Conservation (phyloP, 2,797 vertebrate genomes). For the Threskiornis aethiopicus region DNA sequence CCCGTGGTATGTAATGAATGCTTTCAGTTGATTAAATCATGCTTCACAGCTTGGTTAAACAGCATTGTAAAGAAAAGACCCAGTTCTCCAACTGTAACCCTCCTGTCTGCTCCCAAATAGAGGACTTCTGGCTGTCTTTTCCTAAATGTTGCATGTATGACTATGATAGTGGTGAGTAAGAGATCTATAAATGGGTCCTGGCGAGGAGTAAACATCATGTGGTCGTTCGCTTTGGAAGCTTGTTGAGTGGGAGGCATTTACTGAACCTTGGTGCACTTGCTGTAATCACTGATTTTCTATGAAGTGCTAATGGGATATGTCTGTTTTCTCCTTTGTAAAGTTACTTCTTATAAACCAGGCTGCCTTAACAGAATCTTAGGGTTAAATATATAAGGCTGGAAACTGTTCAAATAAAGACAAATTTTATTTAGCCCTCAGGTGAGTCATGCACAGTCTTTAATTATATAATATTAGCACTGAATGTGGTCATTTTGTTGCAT, state of each 20-base stretch:
- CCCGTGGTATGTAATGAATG: neutral
- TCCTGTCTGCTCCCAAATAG: neutral
- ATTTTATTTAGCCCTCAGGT: neutral
- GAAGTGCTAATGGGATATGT: neutral
- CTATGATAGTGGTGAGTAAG: slow-evolving; percentile 70
- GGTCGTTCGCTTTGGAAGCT: slow-evolving; percentile 61
- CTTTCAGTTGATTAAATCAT: neutral
- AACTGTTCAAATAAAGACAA: neutral
- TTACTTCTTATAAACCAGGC: neutral
- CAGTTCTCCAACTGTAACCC: neutral
- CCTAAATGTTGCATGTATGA: slow-evolving; percentile 10
- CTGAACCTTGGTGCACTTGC: slow-evolving; percentile 19
- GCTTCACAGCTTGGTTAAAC: neutral
- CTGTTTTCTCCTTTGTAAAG: neutral
- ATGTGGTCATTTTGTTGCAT: neutral
- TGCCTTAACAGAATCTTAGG: neutral
- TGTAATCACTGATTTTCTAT: slow-evolving; percentile 10
- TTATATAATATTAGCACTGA: neutral
- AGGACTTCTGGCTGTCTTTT: slow-evolving; percentile 26
- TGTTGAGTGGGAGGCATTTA: slow-evolving; percentile 54
- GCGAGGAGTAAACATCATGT: slow-evolving; percentile 76
- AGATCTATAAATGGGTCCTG: slow-evolving; percentile 76
- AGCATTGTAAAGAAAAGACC: neutral
- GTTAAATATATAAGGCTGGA: neutral
- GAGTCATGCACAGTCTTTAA: neutral